Evolutionary conservation across 2,888 invertebrate genomes (phyloP).

Genomic region (Zelleria hepariella): DNA sequence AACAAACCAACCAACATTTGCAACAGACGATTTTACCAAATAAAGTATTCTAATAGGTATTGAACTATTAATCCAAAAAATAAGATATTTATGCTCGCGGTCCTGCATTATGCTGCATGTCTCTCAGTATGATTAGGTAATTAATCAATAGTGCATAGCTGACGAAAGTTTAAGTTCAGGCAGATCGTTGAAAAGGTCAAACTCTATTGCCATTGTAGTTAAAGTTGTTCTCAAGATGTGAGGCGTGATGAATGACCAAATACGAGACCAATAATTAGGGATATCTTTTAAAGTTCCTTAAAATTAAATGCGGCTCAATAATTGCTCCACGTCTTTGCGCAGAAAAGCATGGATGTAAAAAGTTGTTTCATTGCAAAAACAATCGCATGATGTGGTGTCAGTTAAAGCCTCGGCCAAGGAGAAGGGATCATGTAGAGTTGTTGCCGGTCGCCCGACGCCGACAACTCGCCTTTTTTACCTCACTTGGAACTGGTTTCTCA

Average conservation of each 20-base stretch:
- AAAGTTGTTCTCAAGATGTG: background rate
- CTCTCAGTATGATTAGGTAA: too few relatives aligned
- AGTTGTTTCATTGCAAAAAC: background rate
- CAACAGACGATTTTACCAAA: background rate
- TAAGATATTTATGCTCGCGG: too few relatives aligned
- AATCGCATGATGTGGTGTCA: conserved; percentile 1
- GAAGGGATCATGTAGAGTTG: background rate
- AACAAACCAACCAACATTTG: background rate
- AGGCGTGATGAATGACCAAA: background rate
- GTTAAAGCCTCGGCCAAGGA: background rate
- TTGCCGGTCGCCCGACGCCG: conserved; percentile 25
- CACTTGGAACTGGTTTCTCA: conserved; percentile 56
- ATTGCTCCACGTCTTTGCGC: background rate
- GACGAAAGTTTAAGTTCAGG: too few relatives aligned
- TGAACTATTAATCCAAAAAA: too few relatives aligned
- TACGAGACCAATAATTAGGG: background rate
- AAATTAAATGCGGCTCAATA: background rate
- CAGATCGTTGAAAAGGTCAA: too few relatives aligned
- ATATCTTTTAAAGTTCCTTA: background rate
- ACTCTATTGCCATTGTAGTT: too few relatives aligned
- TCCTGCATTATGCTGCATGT: too few relatives aligned
- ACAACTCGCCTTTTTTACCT: conserved; percentile 46
- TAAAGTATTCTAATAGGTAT: background rate
- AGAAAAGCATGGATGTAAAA: background rate
- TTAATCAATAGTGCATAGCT: too few relatives aligned